Conservation (phyloP, 1,140 invertebrate species). For the Drosophila tropicalis region DNA sequence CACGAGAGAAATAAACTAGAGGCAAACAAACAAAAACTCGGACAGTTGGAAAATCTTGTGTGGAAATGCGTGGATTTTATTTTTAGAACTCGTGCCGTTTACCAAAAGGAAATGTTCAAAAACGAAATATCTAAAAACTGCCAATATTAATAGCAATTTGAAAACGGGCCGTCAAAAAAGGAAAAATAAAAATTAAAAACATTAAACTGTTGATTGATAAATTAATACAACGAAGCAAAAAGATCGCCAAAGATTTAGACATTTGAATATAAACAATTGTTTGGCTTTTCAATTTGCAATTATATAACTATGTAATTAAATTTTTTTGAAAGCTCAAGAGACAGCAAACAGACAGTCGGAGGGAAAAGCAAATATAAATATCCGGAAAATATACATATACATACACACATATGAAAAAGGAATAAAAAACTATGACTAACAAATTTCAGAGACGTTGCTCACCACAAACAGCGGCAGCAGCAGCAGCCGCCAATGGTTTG, state of each 20-base stretch:
- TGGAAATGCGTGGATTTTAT: constrained; percentile 46
- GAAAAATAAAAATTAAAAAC: constrained; percentile 9
- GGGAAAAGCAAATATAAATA: not conserved
- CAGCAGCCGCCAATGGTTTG: constrained; percentile 1
- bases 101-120: constrained; percentile 14
- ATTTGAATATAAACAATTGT: constrained; percentile 10
- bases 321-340: not conserved
- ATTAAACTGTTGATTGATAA: constrained; percentile 2
- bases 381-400: not conserved
- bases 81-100: constrained; percentile 50
- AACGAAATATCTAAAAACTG: constrained; percentile 28
- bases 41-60: constrained; percentile 37
- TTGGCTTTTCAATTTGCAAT: not conserved
- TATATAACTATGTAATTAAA: constrained; percentile 44
- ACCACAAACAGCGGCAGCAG: constrained; percentile 35
- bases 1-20: constrained; percentile 26
- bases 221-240: not conserved
- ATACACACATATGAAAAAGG: no score
- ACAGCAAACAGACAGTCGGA: not conserved
- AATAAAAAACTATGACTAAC: constrained; percentile 44
- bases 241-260: not conserved
- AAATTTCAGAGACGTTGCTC: constrained; percentile 72
- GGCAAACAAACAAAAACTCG: not conserved
- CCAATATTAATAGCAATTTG: constrained; percentile 36
- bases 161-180: not conserved